Evolutionary conservation across 2,113 vertebrate species (phyloP).

Genomic region (Donacobius atricapilla): DNA sequence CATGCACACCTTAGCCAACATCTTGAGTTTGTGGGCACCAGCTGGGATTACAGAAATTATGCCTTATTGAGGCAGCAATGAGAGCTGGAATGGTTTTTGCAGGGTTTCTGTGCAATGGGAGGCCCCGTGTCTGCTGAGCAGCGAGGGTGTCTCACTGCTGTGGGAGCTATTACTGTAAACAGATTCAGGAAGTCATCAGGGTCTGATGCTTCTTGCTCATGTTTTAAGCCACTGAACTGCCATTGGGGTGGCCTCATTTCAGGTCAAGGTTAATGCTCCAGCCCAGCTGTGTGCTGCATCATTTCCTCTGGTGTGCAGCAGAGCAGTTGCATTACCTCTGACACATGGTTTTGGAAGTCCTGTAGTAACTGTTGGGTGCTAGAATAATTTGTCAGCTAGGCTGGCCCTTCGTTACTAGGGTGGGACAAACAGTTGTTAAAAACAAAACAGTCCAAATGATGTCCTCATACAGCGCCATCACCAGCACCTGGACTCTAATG

Average conservation of each 20-base stretch:
- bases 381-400: neutral
- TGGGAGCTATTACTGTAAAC: neutral
- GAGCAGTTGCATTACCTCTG: neutral
- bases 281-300: neutral
- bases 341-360: neutral
- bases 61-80: neutral
- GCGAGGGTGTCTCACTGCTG: neutral
- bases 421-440: neutral
- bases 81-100: neutral
- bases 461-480: neutral
- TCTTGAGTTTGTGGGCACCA: neutral
- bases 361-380: accelerated
- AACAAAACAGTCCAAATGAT: neutral
- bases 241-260: neutral
- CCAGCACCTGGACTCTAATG: neutral
- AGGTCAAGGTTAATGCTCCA: neutral
- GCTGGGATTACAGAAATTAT: neutral
- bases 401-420: neutral
- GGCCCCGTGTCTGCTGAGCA: neutral
- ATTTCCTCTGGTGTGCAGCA: neutral
- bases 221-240: neutral
- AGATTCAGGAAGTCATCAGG: neutral
- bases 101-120: neutral
- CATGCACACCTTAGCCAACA: neutral
- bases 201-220: neutral